Evolutionary conservation across 2,888 invertebrate species (phyloP), one percentile per base, ranked within the genome.

Genomic region (Homarus gammarus): DNA sequence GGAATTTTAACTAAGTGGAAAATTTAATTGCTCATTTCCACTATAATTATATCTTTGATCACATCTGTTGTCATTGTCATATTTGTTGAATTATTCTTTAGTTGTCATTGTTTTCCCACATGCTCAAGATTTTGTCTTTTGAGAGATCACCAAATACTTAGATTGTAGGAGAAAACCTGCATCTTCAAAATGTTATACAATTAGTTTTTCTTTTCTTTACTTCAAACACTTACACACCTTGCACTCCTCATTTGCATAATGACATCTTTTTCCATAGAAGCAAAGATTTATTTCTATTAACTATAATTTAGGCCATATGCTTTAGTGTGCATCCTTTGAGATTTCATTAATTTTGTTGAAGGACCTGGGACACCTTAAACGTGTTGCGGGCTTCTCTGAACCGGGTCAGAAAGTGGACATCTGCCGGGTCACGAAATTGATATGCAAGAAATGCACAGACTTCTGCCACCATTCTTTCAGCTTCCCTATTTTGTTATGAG

Each of bases 291-390:
- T 68, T 83, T 70, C 15, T 44, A 70, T 56, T 56, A 40, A 33
- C 56, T 83, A 38, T 70, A 27, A 40, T 83, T 75, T 75, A 75
- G 83, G 6, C 31, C 44, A 49, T 83, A 27, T 83, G 83, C 83
- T 70, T 83, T 70, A 33, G 68, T 68, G 40, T 83, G 86, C 70
- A 75, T 86, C 78, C 49, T 77, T 87, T 87, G 87, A 87, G 68
- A 77, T 78, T 38, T 36, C 44, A 36, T 75, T 61, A 77, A 82
- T 87, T 87, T 87, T 83, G 49, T 87, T 78, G 87, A 87, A 87
- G 87, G 83, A 83, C 82, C 82, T 83, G 82, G 87, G 87, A 79
- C 82, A 87, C 79, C 83, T 72, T 87, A 61, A 87, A 77, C 79
- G 82, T 70, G 87, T 79, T 87, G 83, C 87, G 87, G 61, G 83